Conservation (phyloP, 2,797 vertebrate species). For the Sandelia bainsii region DNA sequence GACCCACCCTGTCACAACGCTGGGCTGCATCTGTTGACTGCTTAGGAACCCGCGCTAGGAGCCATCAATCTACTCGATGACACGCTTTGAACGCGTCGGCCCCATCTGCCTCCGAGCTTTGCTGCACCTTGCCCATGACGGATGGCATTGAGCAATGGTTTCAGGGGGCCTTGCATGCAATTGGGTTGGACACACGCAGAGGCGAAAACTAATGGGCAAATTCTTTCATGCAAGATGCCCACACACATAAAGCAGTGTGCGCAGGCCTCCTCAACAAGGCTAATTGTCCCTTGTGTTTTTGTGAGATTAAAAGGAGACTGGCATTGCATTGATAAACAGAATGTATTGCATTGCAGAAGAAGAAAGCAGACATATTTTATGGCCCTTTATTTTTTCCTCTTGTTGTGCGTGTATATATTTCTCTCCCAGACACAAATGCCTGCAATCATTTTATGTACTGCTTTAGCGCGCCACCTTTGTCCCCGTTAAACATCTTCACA, state of each 20-base stretch:
- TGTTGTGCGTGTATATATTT: conserved; percentile 5
- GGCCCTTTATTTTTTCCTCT: neutral
- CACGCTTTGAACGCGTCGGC: conserved; percentile 43
- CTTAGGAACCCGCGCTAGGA: conserved; percentile 51
- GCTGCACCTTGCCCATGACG: conserved; percentile 38
- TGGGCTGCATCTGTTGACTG: conserved; percentile 63
- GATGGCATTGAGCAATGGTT: conserved; percentile 30
- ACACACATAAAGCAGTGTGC: neutral
- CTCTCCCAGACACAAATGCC: conserved; percentile 31
- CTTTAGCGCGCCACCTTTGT: conserved; percentile 35
- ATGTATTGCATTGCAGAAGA: conserved; percentile 21
- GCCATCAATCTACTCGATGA: conserved; percentile 64
- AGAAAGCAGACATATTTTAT: neutral
- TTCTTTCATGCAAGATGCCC: conserved; percentile 1
- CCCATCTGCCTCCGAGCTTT: conserved; percentile 56
- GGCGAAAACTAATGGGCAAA: neutral
- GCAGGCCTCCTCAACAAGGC: conserved; percentile 18
- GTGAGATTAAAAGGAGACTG: conserved; percentile 1
- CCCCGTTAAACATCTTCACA: conserved; percentile 46
- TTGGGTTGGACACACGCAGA: conserved; percentile 6
- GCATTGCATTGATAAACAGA: conserved; percentile 29
- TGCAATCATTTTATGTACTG: conserved; percentile 30
- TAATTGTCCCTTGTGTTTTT: conserved; percentile 42
- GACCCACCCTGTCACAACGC: conserved; percentile 53
- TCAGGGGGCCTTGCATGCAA: conserved; percentile 13